Evolutionary conservation across 1,140 invertebrate genomes (phyloP), one percentile per base, ranked within the genome.

Genomic region (Ceratina calcarata): DNA sequence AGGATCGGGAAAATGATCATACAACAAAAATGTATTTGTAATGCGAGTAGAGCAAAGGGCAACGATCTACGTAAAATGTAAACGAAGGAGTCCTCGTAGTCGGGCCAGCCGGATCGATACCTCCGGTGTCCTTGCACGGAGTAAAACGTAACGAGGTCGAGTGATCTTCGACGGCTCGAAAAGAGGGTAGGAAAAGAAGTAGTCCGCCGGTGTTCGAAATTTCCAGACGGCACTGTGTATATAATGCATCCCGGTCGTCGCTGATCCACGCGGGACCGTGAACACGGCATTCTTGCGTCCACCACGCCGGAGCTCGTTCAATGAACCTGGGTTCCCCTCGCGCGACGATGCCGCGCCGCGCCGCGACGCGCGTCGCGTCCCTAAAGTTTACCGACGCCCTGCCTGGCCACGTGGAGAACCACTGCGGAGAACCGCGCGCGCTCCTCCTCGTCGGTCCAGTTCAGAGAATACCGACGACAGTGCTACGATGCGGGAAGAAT

Each of bases 401-500:
- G 15, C 3, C 22, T 0, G 8, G 37, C 8, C 49, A 10, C 62
- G 53, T 74, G 78, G 37, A 74, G 78, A 79, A 74, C 78, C 78
- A 79, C 78, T 79, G 78, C 37, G 37, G 37, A 45, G 37, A 45
- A 45, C 37, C 37, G 37, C 37, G 32, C 32, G 37, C 37, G 6
- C 37, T 45, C 37, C 37, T 45, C 37, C 37, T 45, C 37, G 37
- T 45, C 37, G 37, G 37, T 45, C 37, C 37, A 62, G 53, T 55
- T 62, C 67, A 68, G 27, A n/a, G 55, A 57, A 16, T 57, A 16
- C 55, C 55, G 61, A 66, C 69, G 18, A 22, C 62, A 60, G 37
- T 66, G 78, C 62, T 60, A 18, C 70, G 78, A 51, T 55, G 78
- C 78, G 78, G 71, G 70, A 79, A 79, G 60, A 79, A 79, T 79